A percentile compares a stretch with the other conserved stretches of the same genome.
These are phyloP conservation scores for Zoanthus sociatus DNA, from an alignment of 92 coral and sea anemone species.

Conservation along the genomic window DNA sequence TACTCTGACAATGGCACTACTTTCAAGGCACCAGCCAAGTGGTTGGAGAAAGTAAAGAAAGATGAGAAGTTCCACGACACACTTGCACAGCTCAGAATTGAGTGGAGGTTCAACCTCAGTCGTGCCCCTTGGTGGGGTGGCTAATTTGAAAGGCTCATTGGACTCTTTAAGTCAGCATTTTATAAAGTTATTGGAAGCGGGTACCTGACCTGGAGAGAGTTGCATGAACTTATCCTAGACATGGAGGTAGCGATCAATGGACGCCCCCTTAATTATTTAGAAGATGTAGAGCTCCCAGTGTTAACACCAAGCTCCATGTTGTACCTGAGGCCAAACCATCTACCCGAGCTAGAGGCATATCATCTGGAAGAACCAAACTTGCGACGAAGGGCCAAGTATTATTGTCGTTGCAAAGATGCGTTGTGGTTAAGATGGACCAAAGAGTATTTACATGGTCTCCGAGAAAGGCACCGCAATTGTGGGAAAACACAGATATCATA, in stretches of 20 bases:
- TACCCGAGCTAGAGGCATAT: conserved; percentile 55
- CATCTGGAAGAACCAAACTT: conserved; percentile 39
- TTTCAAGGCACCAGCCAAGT: conserved; percentile 21
- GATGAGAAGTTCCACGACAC: conserved; percentile 37
- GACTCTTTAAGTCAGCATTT: conserved; percentile 53
- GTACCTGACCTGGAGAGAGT: conserved; percentile 42
- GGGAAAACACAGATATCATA: conserved; percentile 48
- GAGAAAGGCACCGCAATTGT: conserved; percentile 49
- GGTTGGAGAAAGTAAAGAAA: conserved; percentile 15
- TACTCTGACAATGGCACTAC: conserved; percentile 26
- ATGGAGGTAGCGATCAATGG: conserved; percentile 51
- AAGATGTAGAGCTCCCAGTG: conserved; percentile 55
- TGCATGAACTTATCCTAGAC: conserved; percentile 48
- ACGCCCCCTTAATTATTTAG: conserved; percentile 52
- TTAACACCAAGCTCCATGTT: conserved; percentile 65
- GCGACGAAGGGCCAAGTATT: conserved; percentile 54
- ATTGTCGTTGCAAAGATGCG: conserved; percentile 44
- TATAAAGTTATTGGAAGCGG: conserved; percentile 51
- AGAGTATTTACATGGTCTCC: conserved; percentile 55
- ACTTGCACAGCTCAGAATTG: conserved; percentile 2
- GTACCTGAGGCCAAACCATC: conserved; percentile 48
- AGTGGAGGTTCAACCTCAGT: conserved; percentile 26
- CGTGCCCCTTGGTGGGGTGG: conserved; percentile 38
- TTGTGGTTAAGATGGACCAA: conserved; percentile 62
- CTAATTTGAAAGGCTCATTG: conserved; percentile 49